Base-by-base conservation (phyloP, 1,140 invertebrate genomes). In the Homalodisca vitripennis region DNA sequence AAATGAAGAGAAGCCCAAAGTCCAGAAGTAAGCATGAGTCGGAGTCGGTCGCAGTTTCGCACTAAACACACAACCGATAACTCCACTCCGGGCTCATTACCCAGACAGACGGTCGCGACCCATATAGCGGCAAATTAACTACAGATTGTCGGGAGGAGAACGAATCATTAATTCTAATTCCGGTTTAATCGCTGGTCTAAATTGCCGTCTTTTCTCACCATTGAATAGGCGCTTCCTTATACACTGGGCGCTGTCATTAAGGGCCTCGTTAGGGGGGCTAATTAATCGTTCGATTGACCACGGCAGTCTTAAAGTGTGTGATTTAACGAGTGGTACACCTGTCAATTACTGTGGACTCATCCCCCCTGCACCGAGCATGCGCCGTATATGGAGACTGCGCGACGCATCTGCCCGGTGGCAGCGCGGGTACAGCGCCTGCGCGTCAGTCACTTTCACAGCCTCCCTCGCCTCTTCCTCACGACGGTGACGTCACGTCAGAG, bases 161-260 rank as follows among this genome's bases (percentile, higher is more conserved):
- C 34, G 34, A 24, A 60, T 60, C 55, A 60, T 60, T 60, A 60
- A 60, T 60, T 60, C 55, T 60, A 60, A 60, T 60, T 60, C 55
- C 55, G 55, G 55, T 60, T 60, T 60, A 60, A 60, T 60, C 55
- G 55, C 55, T 27, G 55, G 55, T 60, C 55, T 60, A 29, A 60
- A 60, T 60, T 60, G 55, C 24, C 55, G 55, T 27, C 55, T 60
- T 60, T 60, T 60, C 55, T 60, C 55, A 60, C 55, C 55, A 60
- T 60, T 60, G 14, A 60, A 60, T 60, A 60, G 55, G 55, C 55
- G 55, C 55, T 60, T 60, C 55, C 55, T 60, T 60, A 60, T 60
- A 60, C 55, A 60, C 55, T 60, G 55, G 48, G 55, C 55, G 55
- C 55, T 60, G 55, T 60, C 55, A 30, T 60, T 60, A 60, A 13